phyloP scores from a whole-genome alignment of 1,140 invertebrate genomes.

The Chionoecetes opilio region DNA sequence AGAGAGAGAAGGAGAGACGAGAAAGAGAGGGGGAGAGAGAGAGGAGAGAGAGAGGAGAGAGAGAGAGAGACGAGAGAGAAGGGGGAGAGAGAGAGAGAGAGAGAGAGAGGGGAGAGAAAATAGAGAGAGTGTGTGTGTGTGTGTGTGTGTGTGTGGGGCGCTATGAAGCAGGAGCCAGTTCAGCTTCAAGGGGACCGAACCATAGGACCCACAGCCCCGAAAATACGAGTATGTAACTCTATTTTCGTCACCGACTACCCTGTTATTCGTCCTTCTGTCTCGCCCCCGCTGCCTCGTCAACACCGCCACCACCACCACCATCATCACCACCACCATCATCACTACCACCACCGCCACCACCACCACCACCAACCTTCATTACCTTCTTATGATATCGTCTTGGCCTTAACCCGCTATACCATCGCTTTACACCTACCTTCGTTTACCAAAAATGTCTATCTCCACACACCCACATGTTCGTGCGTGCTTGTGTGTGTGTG shows the following conservation, averaged over 20 bases:
- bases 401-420: neutral
- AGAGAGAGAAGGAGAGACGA: no score
- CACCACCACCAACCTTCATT: no score
- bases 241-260: neutral
- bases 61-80: no score
- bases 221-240: neutral
- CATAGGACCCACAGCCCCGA: neutral
- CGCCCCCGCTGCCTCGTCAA: neutral
- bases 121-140: no score
- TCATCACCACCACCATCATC: no score
- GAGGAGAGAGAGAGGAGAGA: no score
- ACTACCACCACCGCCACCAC: neutral
- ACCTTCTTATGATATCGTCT: neutral
- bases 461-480: neutral
- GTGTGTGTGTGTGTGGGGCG: no score
- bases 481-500: neutral
- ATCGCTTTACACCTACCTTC: neutral
- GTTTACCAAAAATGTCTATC: neutral
- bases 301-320: neutral
- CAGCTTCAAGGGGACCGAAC: conserved; percentile 4
- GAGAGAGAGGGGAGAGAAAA: no score
- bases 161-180: neutral
- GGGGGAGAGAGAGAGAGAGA: no score
- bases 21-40: no score
- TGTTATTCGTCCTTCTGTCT: neutral